Base-by-base conservation (phyloP, 2,113 vertebrate species). In the Tympanuchus pallidicinctus region DNA sequence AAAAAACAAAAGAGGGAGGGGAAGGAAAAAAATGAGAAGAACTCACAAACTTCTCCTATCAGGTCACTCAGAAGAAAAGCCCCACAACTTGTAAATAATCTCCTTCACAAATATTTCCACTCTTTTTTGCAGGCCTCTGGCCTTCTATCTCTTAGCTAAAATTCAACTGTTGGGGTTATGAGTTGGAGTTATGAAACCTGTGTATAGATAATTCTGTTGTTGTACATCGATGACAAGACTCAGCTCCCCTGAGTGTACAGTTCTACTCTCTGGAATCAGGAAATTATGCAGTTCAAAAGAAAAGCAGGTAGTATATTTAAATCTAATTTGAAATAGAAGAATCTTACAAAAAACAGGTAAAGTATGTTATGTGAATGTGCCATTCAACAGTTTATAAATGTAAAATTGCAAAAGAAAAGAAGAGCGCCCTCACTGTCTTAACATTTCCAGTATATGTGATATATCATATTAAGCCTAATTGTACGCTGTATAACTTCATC, bases 401-500 rank as follows among this genome's bases (percentile, higher is more conserved):
- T 75, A 19, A 78, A 34, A 24, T 81, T 52, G 32, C n/a, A 66
- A 11, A 42, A 32, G 36, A 5, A 30, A 85, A 80, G n/a, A 86
- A 81, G 7, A 76, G 6, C 11, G 15, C 32, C 5, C 10, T 74
- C 30, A 89, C 73, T 79, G 63, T 19, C 65, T 84, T 87, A 91
- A 52, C 77, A 79, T 81, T 89, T 94, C 84, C 27, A 87, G 10
- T 71, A 56, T 91, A 80, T 75, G 74, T 64, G 19, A 36, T 80
- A 67, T 84, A 27, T 90, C 70, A 70, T 90, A 77, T 78, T 91
- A 89, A 67, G 34, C 48, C 50, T 95, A 89, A 86, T 77, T 43
- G 84, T 94, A 94, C 91, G 57, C 94, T 63, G 34, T 47, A 4
- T 94, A 92, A 91, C 89, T 95, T 47, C 34, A 89, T 93, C 73